Percentiles rank a stretch among this genome's conserved stretches.
Conservation (phyloP, 2,888 invertebrate species). For the Euzophera pinguis region DNA sequence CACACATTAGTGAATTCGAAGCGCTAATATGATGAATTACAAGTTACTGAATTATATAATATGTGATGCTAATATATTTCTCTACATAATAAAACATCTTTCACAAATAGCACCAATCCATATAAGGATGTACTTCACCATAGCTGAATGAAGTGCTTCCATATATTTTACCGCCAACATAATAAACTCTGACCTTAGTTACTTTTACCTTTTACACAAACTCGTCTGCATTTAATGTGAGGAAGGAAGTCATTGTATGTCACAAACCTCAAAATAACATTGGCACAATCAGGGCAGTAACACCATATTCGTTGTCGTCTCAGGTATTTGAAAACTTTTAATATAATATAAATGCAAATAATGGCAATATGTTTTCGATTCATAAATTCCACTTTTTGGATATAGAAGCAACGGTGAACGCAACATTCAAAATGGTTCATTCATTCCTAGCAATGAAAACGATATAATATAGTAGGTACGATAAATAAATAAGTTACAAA, state of each 20-base stretch:
- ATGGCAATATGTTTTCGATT: constrained; percentile 71
- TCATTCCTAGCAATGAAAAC: constrained; percentile 49
- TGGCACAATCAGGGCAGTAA: constrained; percentile 59
- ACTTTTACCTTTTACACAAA: constrained; percentile 14
- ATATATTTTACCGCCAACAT: constrained; percentile 41
- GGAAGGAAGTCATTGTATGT: background rate
- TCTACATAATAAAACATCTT: constrained; percentile 33
- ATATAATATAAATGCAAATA: constrained; percentile 74
- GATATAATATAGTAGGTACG: constrained; percentile 52
- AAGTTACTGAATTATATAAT: constrained; percentile 8
- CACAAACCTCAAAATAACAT: constrained; percentile 26
- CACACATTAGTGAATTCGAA: constrained; percentile 6
- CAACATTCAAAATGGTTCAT: constrained; percentile 49
- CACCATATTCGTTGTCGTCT: constrained; percentile 54
- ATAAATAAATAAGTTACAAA: constrained; percentile 59
- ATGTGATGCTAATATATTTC: constrained; percentile 27
- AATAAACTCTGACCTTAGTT: constrained; percentile 31
- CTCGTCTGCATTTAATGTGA: background rate
- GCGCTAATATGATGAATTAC: constrained; percentile 7
- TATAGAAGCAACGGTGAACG: constrained; percentile 43
- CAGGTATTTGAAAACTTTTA: constrained; percentile 54
- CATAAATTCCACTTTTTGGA: constrained; percentile 41
- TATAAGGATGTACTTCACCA: constrained; percentile 53
- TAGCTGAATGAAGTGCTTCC: constrained; percentile 47
- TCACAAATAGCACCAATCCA: constrained; percentile 67